These are phyloP conservation scores for Polietes domitor DNA, from an alignment of 2,888 invertebrate genomes.

Conservation along the genomic window DNA sequence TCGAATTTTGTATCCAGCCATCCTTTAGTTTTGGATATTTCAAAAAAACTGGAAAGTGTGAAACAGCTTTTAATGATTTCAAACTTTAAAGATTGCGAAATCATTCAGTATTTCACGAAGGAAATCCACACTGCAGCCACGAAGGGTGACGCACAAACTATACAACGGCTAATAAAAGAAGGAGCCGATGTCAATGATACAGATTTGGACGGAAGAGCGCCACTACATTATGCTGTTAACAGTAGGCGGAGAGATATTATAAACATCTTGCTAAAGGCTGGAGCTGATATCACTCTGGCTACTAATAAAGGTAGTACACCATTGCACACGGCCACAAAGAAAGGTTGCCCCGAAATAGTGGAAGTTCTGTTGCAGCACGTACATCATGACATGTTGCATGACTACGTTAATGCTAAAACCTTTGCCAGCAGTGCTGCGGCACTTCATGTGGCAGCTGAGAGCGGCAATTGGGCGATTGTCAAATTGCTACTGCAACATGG, in stretches of 20 bases:
- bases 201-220: conserved; percentile 54
- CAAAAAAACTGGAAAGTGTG: background rate
- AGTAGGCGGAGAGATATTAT: no score
- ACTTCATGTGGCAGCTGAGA: no score
- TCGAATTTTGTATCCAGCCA: conserved; percentile 1
- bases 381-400: background rate
- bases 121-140: background rate
- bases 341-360: conserved; percentile 26
- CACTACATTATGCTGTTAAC: conserved; percentile 68
- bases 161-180: conserved; percentile 20
- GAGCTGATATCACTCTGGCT: conserved; percentile 49
- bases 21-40: background rate
- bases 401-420: conserved; percentile 42
- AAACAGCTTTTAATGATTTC: background rate
- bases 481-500: conserved; percentile 53
- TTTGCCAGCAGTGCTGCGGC: conserved; percentile 22
- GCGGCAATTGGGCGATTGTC: no score
- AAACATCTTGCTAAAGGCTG: no score
- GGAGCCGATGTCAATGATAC: no score
- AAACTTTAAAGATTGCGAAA: background rate
- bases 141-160: background rate
- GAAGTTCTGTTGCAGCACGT: conserved; percentile 34
- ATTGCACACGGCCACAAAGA: conserved; percentile 41
- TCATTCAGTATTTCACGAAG: background rate
- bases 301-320: conserved; percentile 49